Evolutionary conservation across 2,797 vertebrate genomes (phyloP), one percentile per base, ranked within the genome.

Genomic region (Enteromius argenteus): DNA sequence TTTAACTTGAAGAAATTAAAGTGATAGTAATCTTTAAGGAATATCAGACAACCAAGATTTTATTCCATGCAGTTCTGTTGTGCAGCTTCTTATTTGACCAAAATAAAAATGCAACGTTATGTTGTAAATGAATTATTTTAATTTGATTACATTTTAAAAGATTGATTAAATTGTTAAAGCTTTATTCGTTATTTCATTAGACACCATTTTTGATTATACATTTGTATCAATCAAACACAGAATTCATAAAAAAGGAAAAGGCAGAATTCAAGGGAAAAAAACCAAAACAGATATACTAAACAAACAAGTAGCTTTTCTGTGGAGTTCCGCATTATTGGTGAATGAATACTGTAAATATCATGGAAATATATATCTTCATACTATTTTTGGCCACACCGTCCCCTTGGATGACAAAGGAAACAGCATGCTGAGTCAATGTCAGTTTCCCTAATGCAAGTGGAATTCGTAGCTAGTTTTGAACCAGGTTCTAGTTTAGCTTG

Each of bases 401-500:
- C 14, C 27, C 1, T 64, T 32, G 14, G 60, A 64, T 35, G 44
- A 80, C 21, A 42, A 30, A 67, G 13, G 30, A 42, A 79, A 56
- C 32, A 7, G 32, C 49, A 5, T 80, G 58, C 35, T 39, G 10
- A 62, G 32, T 75, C 27, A 76, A 9, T 30, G 56, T 71, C 13
- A 32, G 82, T 81, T 81, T 35, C n/a, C 15, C 56, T 30, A 42
- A 60, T 74, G 42, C 27, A 46, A 66, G 10, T 60, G 27, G 19
- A 39, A 19, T 53, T 46, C 46, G 13, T 30, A 77, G 32, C 44
- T 21, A n/a, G 21, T 76, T 37, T 42, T 21, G 0, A 8, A 66
- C 51, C 35, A 75, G 37, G 60, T 69, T 73, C 32, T 19, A 66
- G 27, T 17, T 74, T 35, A 23, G 69, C 32, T 64, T 58, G 39